Evolutionary conservation across 1,140 invertebrate species (phyloP).

Genomic region (Streblospio benedicti): DNA sequence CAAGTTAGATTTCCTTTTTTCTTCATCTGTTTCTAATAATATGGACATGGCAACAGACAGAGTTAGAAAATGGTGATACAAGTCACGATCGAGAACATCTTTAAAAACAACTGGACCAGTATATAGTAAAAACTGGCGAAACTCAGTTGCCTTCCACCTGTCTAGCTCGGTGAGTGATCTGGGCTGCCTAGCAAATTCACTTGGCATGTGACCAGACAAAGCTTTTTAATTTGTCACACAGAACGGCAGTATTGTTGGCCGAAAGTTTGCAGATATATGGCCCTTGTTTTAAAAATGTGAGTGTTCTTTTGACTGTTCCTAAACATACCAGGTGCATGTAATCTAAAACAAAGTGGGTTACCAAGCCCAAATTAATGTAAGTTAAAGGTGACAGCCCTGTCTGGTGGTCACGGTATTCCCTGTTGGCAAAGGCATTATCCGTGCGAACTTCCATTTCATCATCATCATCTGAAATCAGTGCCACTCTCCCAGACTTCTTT

Average conservation of each 20-base stretch:
- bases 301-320: background rate
- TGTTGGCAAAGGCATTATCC: background rate
- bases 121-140: slow-evolving; percentile 47
- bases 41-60: slow-evolving; percentile 15
- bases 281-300: background rate
- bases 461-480: slow-evolving; percentile 14
- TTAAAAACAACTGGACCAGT: slow-evolving; percentile 37
- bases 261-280: background rate
- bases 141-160: slow-evolving; percentile 48
- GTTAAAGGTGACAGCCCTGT: background rate
- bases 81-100: slow-evolving; percentile 24
- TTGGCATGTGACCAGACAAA: slow-evolving; percentile 20
- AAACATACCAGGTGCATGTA: slow-evolving; percentile 14
- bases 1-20: background rate
- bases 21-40: background rate
- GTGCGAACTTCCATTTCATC: background rate
- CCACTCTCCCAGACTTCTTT: background rate
- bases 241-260: background rate
- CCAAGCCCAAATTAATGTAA: background rate
- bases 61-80: slow-evolving; percentile 37
- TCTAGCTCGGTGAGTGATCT: slow-evolving; percentile 35
- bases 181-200: slow-evolving; percentile 43
- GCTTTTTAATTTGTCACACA: background rate
- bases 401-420: background rate
- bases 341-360: background rate